Evolutionary conservation across 92 coral and sea anemone genomes (phyloP), one percentile per base, ranked within the genome.

Genomic region (Porites evermanni): DNA sequence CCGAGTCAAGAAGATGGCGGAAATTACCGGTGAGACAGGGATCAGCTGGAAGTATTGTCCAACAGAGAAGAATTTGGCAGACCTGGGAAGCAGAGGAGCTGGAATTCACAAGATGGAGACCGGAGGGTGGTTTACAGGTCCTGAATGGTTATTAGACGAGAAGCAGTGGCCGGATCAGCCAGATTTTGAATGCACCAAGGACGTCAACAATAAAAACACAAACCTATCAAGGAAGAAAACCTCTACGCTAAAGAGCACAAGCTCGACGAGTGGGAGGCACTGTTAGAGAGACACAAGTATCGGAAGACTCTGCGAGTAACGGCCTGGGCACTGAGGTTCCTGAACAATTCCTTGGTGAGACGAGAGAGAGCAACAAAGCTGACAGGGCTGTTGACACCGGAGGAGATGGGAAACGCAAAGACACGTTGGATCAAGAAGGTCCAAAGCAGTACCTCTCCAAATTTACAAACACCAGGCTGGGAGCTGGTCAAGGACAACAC

Each of bases 41-140:
- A 80, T 82, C 21, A 54, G 11, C 51, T 91, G 97, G 91, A 91
- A 72, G 82, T 70, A 93, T 38, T 38, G 47, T 38, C 47, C 7
- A 38, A 38, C 47, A 38, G 7, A 38, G 47, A 38, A 38, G 47
- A 94, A 94, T 72, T 78, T 94, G 53, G 93, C 93, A 53, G 93
- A 93, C 53, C 77, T 91, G 11, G 94, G 92, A 73, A 93, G 96
- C 66, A 65, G 90, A 65, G 91, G 92, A n/a, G 96, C 94, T 12
- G 12, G 79, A 29, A 32, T 84, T 1, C 67, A 87, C 75, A 93
- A 88, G 83, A 84, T 90, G 92, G 85, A 93, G 75, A 72, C 67
- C 7, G 78, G 86, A 38, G 84, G 71, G n/a, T 91, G 91, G 93
- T 91, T 80, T 53, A 72, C 67, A 69, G 91, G 86, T 63, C 91